Conservation (phyloP, 2,888 invertebrate genomes). For the Chromoteleia sp. region DNA sequence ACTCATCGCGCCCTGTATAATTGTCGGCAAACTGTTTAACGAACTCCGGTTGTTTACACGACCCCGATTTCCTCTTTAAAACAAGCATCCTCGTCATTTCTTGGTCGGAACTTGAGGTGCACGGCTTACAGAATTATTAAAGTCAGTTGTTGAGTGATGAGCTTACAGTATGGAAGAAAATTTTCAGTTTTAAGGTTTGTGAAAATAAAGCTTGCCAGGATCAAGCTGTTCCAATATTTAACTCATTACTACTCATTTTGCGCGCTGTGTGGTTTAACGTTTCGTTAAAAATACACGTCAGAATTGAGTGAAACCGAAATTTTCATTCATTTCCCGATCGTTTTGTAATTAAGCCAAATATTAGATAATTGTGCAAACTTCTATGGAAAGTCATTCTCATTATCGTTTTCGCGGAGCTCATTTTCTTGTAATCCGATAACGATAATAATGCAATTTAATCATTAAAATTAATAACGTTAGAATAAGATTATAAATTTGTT, state of each 20-base stretch:
- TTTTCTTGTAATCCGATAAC: conserved; percentile 9
- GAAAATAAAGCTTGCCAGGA: conserved; percentile 34
- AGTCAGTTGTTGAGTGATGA: conserved; percentile 40
- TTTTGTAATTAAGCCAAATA: too few relatives aligned
- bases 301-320: too few relatives aligned
- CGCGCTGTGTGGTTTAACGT: conserved; percentile 1
- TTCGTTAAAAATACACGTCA: conserved; percentile 7
- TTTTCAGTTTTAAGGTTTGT: conserved; percentile 34
- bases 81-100: conserved; percentile 61
- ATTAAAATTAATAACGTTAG: too few relatives aligned
- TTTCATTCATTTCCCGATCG: background rate
- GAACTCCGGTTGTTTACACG: conserved; percentile 46
- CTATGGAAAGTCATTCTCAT: conserved; percentile 5
- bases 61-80: conserved; percentile 55
- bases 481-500: too few relatives aligned
- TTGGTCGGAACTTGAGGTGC: conserved; percentile 49
- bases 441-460: background rate
- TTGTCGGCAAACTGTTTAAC: conserved; percentile 47
- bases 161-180: conserved; percentile 43
- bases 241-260: conserved; percentile 36
- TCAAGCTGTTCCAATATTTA: conserved; percentile 36
- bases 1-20: conserved; percentile 33
- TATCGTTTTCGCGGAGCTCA: too few relatives aligned
- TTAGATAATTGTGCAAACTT: background rate
- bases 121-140: conserved; percentile 55